Evolutionary conservation across 2,113 vertebrate genomes (phyloP), one percentile per base, ranked within the genome.

Genomic region (Crotalus horridus): DNA sequence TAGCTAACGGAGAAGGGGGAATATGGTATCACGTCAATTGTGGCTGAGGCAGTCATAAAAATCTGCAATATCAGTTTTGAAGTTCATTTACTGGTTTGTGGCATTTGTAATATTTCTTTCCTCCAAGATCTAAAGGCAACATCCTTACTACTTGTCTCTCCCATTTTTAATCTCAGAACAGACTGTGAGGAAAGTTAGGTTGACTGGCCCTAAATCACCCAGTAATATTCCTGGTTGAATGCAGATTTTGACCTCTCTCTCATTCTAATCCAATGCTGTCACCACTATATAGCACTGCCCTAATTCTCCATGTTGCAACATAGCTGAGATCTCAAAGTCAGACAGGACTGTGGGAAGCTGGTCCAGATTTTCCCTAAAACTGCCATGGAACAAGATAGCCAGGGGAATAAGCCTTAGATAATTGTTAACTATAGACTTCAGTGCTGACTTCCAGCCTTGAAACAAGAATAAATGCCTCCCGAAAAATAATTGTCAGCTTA

Each of bases 391-490:
- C 26, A 8, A 54, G n/a, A 88, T 23, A 51, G n/a, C 86, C n/a
- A 20, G 33, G 6, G 46, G 21, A 91, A 55, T 33, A 88, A n/a
- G 46, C 20, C n/a, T 13, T 46, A 51, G 56, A 91, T 17, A 4
- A 81, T 23, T 54, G 20, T 51, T 43, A 89, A 51, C 20, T n/a
- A 26, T 58, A 54, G 56, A 11, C 53, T 11, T 21, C 13, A n/a
- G 2, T 23, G n/a, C 46, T 85, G 26, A 54, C 33, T 55, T 61
- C 51, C 53, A 39, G n/a, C 12, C 89, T 90, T 91, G 94, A 92
- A 94, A 61, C 93, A 51, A 88, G 81, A 43, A 53, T 94, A 88
- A 46, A 29, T 61, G 55, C 2, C 91, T 94, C 29, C 51, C 85
- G 74, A 93, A 95, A 88, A 89, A 56, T 56, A 85, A 33, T 6